Evolutionary conservation across 1,140 invertebrate genomes (phyloP).

Genomic region (Leptinotarsa undecemlineata): DNA sequence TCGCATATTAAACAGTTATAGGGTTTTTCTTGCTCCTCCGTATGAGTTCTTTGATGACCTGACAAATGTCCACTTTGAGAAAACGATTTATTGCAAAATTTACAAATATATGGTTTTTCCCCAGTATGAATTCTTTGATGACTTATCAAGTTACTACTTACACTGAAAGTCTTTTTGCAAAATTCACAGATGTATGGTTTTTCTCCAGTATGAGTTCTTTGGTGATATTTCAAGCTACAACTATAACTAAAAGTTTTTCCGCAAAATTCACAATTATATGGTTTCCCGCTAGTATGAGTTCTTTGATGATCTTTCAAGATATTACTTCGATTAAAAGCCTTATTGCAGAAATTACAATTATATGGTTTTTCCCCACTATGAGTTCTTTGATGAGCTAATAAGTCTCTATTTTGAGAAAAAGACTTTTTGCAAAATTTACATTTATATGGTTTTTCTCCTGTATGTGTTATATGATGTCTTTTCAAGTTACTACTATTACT

Average conservation of each 20-base stretch:
- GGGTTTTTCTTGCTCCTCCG: conserved; percentile 66
- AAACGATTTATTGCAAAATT: conserved; percentile 16
- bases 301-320: conserved; percentile 10
- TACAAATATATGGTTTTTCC: conserved; percentile 38
- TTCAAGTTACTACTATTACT: too few relatives aligned
- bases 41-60: conserved; percentile 75
- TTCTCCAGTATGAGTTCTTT: conserved; percentile 73
- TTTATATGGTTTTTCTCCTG: too few relatives aligned
- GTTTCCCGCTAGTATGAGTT: conserved; percentile 38
- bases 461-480: too few relatives aligned
- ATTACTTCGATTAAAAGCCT: neutral
- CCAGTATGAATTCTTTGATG: conserved; percentile 35
- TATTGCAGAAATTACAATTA: too few relatives aligned
- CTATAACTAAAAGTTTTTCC: neutral
- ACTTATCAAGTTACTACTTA: too few relatives aligned
- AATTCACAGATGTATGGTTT: conserved; percentile 70
- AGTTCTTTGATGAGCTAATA: neutral
- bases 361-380: too few relatives aligned
- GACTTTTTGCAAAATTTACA: too few relatives aligned
- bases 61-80: conserved; percentile 47
- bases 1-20: conserved; percentile 61
- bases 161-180: conserved; percentile 60
- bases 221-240: conserved; percentile 64
- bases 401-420: too few relatives aligned
- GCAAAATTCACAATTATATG: conserved; percentile 36